Evolutionary conservation across 2,113 vertebrate species (phyloP).

Genomic region (Cyanoliseus patagonus): DNA sequence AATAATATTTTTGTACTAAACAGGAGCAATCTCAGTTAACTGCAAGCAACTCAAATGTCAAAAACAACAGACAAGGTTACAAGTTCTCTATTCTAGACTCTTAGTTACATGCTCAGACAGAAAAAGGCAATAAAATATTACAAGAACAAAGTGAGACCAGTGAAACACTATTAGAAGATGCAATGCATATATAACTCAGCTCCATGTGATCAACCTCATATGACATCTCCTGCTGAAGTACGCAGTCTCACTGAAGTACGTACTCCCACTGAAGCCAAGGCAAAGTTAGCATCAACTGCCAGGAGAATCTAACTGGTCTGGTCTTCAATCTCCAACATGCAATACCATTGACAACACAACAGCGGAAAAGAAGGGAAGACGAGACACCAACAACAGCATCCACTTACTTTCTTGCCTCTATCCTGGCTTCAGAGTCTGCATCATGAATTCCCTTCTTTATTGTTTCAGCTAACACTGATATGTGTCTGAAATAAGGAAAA

Average conservation of each 20-base stretch:
- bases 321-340: not conserved
- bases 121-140: not conserved
- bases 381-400: not conserved
- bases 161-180: not conserved
- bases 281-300: not conserved
- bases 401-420: slow-evolving; percentile 97
- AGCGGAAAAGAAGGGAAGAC: not conserved
- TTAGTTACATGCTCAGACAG: not conserved
- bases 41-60: not conserved
- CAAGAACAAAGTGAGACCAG: not conserved
- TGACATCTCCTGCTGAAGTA: not conserved
- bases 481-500: slow-evolving; percentile 84
- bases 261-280: not conserved
- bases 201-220: not conserved
- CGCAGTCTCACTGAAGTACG: not conserved
- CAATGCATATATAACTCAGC: not conserved
- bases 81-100: not conserved
- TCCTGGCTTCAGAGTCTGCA: slow-evolving; percentile 95
- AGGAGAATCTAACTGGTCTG: not conserved
- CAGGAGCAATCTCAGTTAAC: not conserved
- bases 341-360: not conserved
- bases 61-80: not conserved
- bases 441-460: slow-evolving; percentile 98
- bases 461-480: slow-evolving; percentile 94
- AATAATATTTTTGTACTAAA: not conserved